A percentile compares a stretch with the other conserved stretches of the same genome.
Evolutionary conservation across 2,797 vertebrate genomes (phyloP).

Genomic region (Thripadectes ignobilis): DNA sequence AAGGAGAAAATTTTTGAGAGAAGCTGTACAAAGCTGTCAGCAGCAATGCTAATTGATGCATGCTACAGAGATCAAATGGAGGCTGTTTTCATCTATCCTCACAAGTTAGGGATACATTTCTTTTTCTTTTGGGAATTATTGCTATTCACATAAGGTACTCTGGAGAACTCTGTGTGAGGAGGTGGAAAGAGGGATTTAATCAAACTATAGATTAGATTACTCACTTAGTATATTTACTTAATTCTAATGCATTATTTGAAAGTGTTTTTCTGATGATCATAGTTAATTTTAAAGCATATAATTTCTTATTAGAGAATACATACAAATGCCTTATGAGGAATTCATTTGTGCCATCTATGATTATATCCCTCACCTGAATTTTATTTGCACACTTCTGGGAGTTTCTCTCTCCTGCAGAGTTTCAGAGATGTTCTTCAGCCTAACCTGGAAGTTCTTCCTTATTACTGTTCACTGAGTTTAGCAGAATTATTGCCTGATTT

Average conservation of each 20-base stretch:
- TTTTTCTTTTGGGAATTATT: neutral
- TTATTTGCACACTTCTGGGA: neutral
- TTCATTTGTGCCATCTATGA: neutral
- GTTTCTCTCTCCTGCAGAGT: neutral
- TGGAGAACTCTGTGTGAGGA: neutral
- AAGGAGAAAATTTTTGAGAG: neutral
- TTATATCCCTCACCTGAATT: neutral
- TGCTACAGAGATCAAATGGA: neutral
- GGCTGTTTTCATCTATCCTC: neutral
- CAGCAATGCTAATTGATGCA: neutral
- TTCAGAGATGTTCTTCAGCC: neutral
- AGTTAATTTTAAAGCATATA: neutral
- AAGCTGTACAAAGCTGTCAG: neutral
- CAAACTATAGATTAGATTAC: neutral
- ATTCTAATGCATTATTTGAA: constrained; percentile 18
- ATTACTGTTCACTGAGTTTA: neutral
- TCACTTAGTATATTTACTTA: neutral
- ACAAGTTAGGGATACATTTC: neutral
- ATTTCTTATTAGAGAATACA: neutral
- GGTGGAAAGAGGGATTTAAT: neutral
- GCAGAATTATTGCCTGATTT: neutral
- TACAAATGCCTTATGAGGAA: neutral
- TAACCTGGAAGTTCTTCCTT: neutral
- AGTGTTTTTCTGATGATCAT: neutral
- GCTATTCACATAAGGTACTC: neutral